phyloP scores from a whole-genome alignment of 2,797 vertebrate species.

The Octomys mimax region DNA sequence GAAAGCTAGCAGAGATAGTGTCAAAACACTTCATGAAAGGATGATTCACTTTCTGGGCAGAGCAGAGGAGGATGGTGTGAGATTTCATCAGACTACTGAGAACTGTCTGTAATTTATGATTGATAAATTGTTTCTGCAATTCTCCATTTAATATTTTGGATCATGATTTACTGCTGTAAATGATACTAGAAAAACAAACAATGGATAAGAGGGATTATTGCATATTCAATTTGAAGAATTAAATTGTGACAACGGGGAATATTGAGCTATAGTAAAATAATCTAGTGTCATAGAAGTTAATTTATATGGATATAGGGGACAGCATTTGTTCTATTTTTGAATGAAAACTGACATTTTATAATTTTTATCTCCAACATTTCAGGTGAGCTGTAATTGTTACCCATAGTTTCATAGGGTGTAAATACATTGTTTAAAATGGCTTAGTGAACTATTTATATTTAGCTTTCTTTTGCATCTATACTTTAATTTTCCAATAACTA shows the following conservation, averaged over 20 bases:
- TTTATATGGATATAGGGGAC: neutral
- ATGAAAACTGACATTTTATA: neutral
- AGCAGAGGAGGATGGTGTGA: neutral
- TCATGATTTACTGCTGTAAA: neutral
- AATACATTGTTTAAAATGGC: constrained; percentile 46
- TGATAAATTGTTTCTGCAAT: neutral
- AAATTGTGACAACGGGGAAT: neutral
- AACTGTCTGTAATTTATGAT: neutral
- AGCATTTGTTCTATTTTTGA: constrained; percentile 27
- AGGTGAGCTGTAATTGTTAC: neutral
- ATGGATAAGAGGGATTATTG: neutral
- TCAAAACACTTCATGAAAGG: neutral
- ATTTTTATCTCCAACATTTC: neutral
- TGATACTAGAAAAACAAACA: neutral
- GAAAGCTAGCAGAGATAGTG: neutral
- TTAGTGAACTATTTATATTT: constrained; percentile 41
- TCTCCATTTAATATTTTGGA: neutral
- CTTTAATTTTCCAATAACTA: constrained; percentile 81
- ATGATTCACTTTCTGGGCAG: too few relatives aligned
- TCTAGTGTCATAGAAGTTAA: neutral
- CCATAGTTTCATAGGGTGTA: neutral
- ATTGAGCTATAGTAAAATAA: neutral
- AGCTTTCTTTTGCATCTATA: constrained; percentile 59
- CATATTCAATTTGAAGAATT: neutral
- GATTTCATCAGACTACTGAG: neutral